Evolutionary conservation across 2,113 vertebrate genomes (phyloP), one percentile per base, ranked within the genome.

Genomic region (Serilophus lunatus): DNA sequence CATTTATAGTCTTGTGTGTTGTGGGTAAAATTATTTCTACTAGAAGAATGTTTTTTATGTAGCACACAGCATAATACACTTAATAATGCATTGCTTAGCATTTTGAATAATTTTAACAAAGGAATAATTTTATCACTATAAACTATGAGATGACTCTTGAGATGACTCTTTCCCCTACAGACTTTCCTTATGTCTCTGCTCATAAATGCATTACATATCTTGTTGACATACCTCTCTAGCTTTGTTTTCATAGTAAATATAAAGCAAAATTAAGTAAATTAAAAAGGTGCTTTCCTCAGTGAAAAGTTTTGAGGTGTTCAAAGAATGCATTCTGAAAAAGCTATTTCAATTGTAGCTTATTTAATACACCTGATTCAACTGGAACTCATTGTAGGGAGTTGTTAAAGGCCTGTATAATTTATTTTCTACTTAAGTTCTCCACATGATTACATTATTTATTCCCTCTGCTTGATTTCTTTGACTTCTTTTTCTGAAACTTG

Each of bases 31-130:
- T 91, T 89, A 88, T 93, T 93, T 81, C 90, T 88, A 50, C 45
- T 29, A 28, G 60, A 88, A 96, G 42, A 95, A 93, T 82, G 50
- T 3, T 64, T 96, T 96, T 96, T 82, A n/a, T 96, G 70, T 85
- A 77, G 82, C 45, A 96, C 74, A 89, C 79, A 92, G 60, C 28
- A 97, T 88, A 98, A 96, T 82, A 88, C 26, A 60, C 69, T 97
- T 97, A 97, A 96, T 96, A 97, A 97, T 63, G 70, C 70, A 79
- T 88, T 82, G 45, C 45, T 96, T 94, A 96, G 29, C 82, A 86
- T 96, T 97, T 92, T 97, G 93, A 97, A 97, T 97, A 96, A 95
- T 97, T 96, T 96, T 80, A 95, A 54, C 86, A 92, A 82, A 97
- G 75, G 60, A 93, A 95, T 97, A 57, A 94, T 94, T 96, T 95